Percentiles rank a stretch among this genome's conserved stretches.
These are phyloP conservation scores for Yponomeuta sedellus DNA, from an alignment of 2,888 invertebrate genomes.

Conservation along the genomic window DNA sequence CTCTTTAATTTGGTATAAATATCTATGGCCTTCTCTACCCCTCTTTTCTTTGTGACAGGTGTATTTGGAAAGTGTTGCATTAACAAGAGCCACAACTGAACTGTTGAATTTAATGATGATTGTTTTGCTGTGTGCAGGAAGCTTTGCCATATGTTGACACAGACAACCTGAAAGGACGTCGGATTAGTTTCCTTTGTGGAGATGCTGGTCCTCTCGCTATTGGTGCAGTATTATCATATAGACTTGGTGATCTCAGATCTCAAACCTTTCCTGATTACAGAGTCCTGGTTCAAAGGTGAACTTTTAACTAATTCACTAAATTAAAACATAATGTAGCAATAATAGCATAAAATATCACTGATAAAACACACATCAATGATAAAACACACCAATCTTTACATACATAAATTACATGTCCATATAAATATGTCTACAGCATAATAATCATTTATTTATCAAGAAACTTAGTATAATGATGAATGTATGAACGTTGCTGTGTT, in stretches of 20 bases:
- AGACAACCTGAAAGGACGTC: conserved; percentile 44
- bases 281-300: conserved; percentile 69
- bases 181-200: conserved; percentile 85
- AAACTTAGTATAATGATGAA: no score
- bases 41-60: no score
- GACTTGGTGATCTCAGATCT: conserved; percentile 55
- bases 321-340: conserved; percentile 7
- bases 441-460: no score
- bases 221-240: conserved; percentile 80
- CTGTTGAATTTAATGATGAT: background rate
- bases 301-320: conserved; percentile 12
- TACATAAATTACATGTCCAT: no score
- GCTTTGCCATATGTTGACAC: conserved; percentile 48
- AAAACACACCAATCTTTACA: no score
- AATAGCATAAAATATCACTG: background rate
- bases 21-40: no score
- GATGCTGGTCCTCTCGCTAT: conserved; percentile 87
- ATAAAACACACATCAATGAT: no score
- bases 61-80: no score
- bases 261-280: conserved; percentile 64
- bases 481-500: no score
- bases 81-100: no score
- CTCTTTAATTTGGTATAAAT: no score
- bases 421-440: no score
- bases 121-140: conserved; percentile 30